These are phyloP conservation scores for Dunckerocampus dactyliophorus DNA, from an alignment of 2,113 vertebrate species.

Conservation along the genomic window DNA sequence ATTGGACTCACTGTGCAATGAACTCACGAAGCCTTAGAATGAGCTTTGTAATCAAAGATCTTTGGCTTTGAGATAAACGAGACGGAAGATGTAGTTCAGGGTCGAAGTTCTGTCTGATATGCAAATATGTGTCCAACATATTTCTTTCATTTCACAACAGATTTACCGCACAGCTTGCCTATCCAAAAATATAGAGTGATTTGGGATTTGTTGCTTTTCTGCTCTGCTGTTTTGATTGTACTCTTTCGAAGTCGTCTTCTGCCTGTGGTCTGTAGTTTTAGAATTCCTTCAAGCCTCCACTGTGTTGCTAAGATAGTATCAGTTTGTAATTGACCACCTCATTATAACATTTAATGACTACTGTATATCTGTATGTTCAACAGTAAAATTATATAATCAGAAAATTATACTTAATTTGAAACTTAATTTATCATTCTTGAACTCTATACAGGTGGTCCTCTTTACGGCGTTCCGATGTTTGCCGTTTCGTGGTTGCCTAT, in stretches of 20 bases:
- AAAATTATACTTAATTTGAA: no score
- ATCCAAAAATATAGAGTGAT: not conserved
- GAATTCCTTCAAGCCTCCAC: not conserved
- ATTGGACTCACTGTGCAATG: not conserved
- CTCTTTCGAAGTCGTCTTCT: not conserved
- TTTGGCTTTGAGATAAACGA: not conserved
- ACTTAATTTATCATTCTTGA: no score
- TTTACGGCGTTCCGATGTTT: no score
- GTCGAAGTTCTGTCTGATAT: not conserved
- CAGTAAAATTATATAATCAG: no score
- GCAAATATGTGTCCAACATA: not conserved
- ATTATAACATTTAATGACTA: no score
- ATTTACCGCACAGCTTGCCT: not conserved
- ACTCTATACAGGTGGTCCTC: no score
- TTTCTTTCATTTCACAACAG: not conserved
- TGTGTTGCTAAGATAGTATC: not conserved
- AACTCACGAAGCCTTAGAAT: not conserved
- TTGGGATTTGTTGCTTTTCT: not conserved
- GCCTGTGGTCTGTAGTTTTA: not conserved
- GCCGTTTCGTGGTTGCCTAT: no score
- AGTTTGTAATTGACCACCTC: no score
- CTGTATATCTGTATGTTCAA: no score
- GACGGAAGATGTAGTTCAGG: not conserved
- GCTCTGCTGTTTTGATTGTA: not conserved
- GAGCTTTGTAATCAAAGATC: slow-evolving; percentile 1